Conservation (phyloP, 2,113 vertebrate species). For the Hepsetus odoe region DNA sequence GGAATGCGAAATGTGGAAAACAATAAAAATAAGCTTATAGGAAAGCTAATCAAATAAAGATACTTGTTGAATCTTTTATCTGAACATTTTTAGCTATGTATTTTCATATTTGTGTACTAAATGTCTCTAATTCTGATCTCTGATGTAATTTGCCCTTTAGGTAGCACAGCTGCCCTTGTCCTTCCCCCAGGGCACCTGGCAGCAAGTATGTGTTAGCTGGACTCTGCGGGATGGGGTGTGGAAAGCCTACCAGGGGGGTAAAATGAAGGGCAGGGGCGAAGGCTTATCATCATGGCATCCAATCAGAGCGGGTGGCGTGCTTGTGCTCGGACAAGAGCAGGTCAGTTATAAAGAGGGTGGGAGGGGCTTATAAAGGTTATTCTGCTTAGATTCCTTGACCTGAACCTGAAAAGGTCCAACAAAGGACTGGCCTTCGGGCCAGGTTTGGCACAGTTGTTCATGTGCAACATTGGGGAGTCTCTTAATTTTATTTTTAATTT, state of each 20-base stretch:
- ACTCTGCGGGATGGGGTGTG: conserved; percentile 93
- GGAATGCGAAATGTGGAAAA: too few relatives aligned
- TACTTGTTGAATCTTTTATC: too few relatives aligned
- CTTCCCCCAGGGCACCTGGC: conserved; percentile 87
- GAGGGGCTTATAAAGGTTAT: not conserved
- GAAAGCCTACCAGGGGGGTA: conserved; percentile 86
- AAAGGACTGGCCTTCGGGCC: too few relatives aligned
- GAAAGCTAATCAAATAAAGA: too few relatives aligned
- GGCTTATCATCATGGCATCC: conserved; percentile 95
- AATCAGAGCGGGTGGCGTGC: conserved; percentile 89
- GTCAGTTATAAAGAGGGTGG: conserved; percentile 64
- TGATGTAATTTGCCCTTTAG: conserved; percentile 62
- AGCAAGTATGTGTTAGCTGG: conserved; percentile 93
- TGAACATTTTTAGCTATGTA: too few relatives aligned
- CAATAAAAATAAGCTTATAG: too few relatives aligned
- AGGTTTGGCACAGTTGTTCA: too few relatives aligned
- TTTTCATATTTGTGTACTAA: not conserved
- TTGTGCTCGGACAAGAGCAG: conserved; percentile 97
- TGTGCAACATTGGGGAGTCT: too few relatives aligned
- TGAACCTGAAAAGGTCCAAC: too few relatives aligned
- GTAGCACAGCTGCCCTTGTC: conserved; percentile 89
- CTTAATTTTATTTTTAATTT: too few relatives aligned
- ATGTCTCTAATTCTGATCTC: not conserved
- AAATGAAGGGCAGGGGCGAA: conserved; percentile 84
- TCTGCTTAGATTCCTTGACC: too few relatives aligned